Evolutionary conservation across 2,797 vertebrate genomes (phyloP).

Genomic region (Numenius phaeopus): DNA sequence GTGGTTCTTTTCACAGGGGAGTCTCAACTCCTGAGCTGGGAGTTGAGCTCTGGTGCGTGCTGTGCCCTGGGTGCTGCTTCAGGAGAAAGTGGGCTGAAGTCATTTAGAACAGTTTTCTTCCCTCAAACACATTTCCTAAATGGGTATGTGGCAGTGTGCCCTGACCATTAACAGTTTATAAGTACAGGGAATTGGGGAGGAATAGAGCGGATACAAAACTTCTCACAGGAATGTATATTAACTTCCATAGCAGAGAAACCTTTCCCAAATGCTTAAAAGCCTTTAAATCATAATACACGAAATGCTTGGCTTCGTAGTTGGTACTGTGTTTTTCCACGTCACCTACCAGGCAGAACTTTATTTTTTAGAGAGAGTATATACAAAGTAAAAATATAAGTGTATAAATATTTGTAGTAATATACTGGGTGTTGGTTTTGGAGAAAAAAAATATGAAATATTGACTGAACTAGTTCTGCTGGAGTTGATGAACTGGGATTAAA

Average conservation of each 20-base stretch:
- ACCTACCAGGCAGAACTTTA: background rate
- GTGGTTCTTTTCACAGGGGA: background rate
- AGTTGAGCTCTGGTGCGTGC: background rate
- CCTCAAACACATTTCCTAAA: background rate
- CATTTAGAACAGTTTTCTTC: background rate
- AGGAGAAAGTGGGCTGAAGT: background rate
- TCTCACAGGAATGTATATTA: background rate
- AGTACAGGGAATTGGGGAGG: background rate
- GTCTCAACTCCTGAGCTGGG: background rate
- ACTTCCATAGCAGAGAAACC: background rate
- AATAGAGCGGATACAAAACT: background rate
- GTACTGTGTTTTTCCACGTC: background rate
- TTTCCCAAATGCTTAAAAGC: background rate
- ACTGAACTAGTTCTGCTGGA: background rate
- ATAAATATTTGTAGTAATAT: background rate
- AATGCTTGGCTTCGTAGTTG: background rate
- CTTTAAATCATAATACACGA: background rate
- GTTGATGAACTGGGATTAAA: conserved; percentile 1
- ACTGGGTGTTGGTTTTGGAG: background rate
- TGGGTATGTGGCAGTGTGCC: background rate
- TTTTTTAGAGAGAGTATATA: no score
- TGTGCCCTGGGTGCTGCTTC: background rate
- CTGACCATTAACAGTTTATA: background rate
- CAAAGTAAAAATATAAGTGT: background rate
- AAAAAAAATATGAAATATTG: background rate